These are phyloP conservation scores for Pseudomyrmex sp. DNA, from an alignment of 1,140 invertebrate species.

Conservation along the genomic window DNA sequence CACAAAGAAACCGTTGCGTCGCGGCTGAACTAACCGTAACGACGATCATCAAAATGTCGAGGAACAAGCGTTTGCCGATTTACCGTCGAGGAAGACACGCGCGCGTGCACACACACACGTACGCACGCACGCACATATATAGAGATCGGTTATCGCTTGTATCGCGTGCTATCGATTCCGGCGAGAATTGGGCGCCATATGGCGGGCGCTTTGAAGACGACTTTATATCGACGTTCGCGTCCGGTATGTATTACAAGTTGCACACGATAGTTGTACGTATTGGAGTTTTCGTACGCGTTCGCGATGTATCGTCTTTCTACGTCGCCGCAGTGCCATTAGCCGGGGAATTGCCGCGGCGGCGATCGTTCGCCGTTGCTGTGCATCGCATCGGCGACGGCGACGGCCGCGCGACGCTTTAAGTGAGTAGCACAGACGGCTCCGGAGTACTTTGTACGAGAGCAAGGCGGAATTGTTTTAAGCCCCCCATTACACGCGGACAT, in stretches of 20 bases:
- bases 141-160: neutral
- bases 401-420: conserved; percentile 72
- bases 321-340: conserved; percentile 71
- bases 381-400: conserved; percentile 23
- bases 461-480: conserved; percentile 74
- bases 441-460: conserved; percentile 72
- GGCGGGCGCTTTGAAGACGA: conserved; percentile 48
- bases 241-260: neutral
- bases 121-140: too few species aligned
- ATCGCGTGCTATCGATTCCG: conserved; percentile 48
- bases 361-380: conserved; percentile 62
- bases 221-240: conserved; percentile 56
- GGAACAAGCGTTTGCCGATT: conserved; percentile 21
- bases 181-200: conserved; percentile 52
- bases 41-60: conserved; percentile 3
- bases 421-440: conserved; percentile 76
- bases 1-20: neutral
- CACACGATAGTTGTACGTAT: conserved; percentile 3
- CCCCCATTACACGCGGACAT: conserved; percentile 69
- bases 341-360: conserved; percentile 62
- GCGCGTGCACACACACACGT: too few species aligned
- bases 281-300: conserved; percentile 16
- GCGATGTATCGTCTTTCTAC: conserved; percentile 65
- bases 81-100: neutral
- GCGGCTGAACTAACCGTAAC: neutral